These are phyloP conservation scores for Magallana ariakensis DNA, from an alignment of 1,140 invertebrate species.

Conservation along the genomic window DNA sequence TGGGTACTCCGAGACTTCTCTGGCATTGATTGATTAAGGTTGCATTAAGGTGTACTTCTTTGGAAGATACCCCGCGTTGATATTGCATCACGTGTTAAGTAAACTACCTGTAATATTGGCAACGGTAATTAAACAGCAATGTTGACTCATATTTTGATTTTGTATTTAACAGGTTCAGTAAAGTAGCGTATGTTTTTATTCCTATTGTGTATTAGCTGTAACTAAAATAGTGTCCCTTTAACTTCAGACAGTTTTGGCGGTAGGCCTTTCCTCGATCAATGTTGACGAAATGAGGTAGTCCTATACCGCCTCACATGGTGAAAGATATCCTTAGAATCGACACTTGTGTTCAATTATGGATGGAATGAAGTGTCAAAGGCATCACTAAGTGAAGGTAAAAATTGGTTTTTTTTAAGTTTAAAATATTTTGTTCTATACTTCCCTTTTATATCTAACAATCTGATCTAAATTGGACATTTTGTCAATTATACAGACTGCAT, in stretches of 20 bases:
- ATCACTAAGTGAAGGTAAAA: neutral
- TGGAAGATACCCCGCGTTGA: neutral
- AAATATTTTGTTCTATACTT: neutral
- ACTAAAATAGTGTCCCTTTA: conserved; percentile 18
- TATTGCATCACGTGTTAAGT: neutral
- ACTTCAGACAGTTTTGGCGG: conserved; percentile 8
- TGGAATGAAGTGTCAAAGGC: neutral
- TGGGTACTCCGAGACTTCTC: neutral
- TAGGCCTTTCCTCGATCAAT: conserved; percentile 23
- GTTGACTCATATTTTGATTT: conserved; percentile 35
- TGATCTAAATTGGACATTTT: neutral
- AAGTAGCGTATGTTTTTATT: neutral
- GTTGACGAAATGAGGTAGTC: neutral
- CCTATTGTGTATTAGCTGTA: conserved; percentile 26
- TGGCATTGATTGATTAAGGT: neutral
- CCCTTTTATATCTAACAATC: neutral
- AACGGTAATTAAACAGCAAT: neutral
- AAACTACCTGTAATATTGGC: neutral
- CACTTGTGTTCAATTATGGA: conserved; percentile 1
- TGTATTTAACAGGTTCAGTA: conserved; percentile 21
- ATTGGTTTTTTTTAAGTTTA: conserved; percentile 5
- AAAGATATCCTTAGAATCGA: neutral
- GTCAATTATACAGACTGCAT: neutral
- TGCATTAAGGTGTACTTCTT: neutral
- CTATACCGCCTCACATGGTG: neutral